phyloP scores from a whole-genome alignment of 2,797 vertebrate genomes.

The Notolepis coatsorum region DNA sequence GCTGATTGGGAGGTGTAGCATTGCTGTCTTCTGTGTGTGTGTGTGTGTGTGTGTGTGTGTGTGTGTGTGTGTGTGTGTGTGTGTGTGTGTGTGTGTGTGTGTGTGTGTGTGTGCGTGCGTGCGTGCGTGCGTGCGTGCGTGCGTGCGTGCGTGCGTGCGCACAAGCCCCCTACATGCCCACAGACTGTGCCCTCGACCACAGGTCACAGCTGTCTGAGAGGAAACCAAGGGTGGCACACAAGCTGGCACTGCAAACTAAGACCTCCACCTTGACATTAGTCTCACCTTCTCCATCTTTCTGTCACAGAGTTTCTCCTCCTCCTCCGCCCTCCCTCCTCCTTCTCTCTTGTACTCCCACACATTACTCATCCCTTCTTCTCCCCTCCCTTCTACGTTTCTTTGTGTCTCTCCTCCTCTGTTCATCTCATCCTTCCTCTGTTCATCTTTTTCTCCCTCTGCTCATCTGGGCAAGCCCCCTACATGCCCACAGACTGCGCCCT shows the following conservation, averaged over 20 bases:
- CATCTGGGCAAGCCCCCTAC: conserved; percentile 5
- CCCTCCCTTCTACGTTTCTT: background rate
- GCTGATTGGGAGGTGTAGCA: no score
- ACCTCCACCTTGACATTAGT: conserved; percentile 24
- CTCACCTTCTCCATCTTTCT: conserved; percentile 1
- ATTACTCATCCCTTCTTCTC: background rate
- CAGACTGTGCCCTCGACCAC: conserved; percentile 10
- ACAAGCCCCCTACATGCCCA: background rate
- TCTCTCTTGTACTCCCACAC: conserved; percentile 15
- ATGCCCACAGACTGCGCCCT: conserved; percentile 9
- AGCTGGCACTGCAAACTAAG: conserved; percentile 59
- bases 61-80: background rate
- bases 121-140: background rate
- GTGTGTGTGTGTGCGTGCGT: background rate
- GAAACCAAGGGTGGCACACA: conserved; percentile 54
- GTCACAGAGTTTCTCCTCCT: conserved; percentile 2
- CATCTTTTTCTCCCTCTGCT: background rate
- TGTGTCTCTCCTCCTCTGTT: background rate
- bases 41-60: background rate
- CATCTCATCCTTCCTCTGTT: conserved; percentile 3
- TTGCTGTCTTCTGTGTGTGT: no score
- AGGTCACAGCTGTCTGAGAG: conserved; percentile 63
- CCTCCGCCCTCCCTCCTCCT: conserved; percentile 9
- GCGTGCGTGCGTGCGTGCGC: background rate
- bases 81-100: background rate